phyloP scores from a whole-genome alignment of 2,888 invertebrate genomes.

The Cephus pulcher region DNA sequence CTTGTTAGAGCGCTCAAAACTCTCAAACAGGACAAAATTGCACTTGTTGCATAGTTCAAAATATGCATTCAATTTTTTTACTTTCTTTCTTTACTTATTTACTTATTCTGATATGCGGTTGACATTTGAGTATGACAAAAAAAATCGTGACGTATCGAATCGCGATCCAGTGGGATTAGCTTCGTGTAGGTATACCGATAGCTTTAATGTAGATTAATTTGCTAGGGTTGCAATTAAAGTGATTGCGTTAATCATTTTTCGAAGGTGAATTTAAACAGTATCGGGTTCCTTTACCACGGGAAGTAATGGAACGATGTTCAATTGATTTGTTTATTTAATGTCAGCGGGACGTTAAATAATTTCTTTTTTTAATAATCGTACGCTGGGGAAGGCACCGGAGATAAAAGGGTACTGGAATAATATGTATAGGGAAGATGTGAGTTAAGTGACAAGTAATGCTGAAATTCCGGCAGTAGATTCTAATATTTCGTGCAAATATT shows the following conservation, averaged over 20 bases:
- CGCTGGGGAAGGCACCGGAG: not conserved
- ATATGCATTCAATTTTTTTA: not conserved
- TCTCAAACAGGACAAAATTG: not conserved
- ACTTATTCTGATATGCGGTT: not conserved
- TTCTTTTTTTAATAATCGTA: not conserved
- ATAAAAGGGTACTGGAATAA: not conserved
- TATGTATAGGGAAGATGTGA: not conserved
- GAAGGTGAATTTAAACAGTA: not conserved
- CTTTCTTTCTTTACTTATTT: not conserved
- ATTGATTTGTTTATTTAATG: not conserved
- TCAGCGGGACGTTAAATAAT: not conserved
- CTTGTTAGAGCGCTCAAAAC: not conserved
- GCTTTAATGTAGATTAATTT: not conserved
- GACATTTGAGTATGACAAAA: not conserved
- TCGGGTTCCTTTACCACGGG: not conserved
- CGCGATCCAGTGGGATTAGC: not conserved
- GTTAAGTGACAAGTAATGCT: not conserved
- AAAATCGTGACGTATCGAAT: not conserved
- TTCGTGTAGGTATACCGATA: not conserved
- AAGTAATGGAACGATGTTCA: not conserved
- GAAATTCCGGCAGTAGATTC: not conserved
- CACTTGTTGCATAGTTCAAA: not conserved
- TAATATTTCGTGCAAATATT: not conserved
- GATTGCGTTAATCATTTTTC: not conserved
- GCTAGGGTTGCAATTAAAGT: not conserved